phyloP scores from a whole-genome alignment of 1,140 invertebrate species.

The Pseudomyrmex pallidus region DNA sequence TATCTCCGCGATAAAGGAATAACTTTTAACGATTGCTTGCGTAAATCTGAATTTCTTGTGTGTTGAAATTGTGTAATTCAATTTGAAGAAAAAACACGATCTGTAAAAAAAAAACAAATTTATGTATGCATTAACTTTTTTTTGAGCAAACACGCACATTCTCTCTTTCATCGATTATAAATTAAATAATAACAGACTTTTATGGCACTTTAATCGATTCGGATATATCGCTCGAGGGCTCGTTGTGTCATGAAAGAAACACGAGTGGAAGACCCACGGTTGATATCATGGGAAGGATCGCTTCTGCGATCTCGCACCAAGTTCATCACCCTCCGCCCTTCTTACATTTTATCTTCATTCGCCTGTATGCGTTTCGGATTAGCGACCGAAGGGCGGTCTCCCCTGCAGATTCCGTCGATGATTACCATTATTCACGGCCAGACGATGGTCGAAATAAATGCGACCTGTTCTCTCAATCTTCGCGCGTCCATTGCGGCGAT shows the following conservation, averaged over 20 bases:
- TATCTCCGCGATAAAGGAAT: conserved; percentile 6
- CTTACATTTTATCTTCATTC: conserved; percentile 67
- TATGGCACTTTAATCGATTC: conserved; percentile 42
- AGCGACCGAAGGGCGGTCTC: conserved; percentile 64
- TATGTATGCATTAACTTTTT: neutral
- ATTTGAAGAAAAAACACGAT: neutral
- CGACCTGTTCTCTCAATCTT: conserved; percentile 56
- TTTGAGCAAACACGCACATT: neutral
- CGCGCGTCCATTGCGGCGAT: conserved; percentile 70
- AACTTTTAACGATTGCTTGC: conserved; percentile 49
- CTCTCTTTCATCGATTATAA: neutral
- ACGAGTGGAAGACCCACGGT: conserved; percentile 1
- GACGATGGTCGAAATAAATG: conserved; percentile 73
- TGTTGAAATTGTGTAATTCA: conserved; percentile 34
- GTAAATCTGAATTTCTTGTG: conserved; percentile 26
- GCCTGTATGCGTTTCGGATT: conserved; percentile 75
- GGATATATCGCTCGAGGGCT: conserved; percentile 10
- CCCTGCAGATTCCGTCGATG: conserved; percentile 65
- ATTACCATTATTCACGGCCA: conserved; percentile 76
- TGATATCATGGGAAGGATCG: conserved; percentile 17
- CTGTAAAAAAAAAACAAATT: neutral
- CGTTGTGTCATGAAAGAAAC: conserved; percentile 13
- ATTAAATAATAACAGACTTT: conserved; percentile 28
- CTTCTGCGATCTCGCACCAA: conserved; percentile 24
- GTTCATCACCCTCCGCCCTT: conserved; percentile 54